A percentile compares a stretch with the other conserved stretches of the same genome.
Evolutionary conservation across 2,888 invertebrate genomes (phyloP).

Genomic region (Erebia epiphron): DNA sequence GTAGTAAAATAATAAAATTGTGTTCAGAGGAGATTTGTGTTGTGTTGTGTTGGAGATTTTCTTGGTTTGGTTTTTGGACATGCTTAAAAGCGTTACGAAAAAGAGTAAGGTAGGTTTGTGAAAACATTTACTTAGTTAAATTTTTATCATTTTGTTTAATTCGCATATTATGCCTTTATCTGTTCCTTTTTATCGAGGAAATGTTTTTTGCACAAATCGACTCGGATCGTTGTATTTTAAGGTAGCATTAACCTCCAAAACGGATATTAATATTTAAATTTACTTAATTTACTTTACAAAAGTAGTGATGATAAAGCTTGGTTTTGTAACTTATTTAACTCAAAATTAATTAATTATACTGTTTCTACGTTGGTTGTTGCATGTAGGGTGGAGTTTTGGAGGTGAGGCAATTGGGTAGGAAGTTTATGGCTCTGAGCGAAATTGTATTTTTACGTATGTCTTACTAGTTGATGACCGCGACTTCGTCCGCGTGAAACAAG

Average conservation of each 20-base stretch:
- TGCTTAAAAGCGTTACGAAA: too few species aligned
- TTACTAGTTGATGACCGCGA: too few species aligned
- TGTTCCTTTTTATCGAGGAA: not conserved
- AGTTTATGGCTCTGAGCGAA: not conserved
- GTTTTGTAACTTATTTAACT: not conserved
- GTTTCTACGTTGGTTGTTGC: not conserved
- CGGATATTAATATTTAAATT: not conserved
- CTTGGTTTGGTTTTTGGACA: too few species aligned
- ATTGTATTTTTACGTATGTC: not conserved
- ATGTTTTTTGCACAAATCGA: not conserved
- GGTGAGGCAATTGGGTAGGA: slow-evolving; percentile 1
- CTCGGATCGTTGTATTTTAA: not conserved
- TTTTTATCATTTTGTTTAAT: too few species aligned
- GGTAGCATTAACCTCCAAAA: slow-evolving; percentile 12
- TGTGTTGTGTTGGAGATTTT: too few species aligned
- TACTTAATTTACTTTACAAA: not conserved
- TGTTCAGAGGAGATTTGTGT: too few species aligned
- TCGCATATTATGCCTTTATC: too few species aligned
- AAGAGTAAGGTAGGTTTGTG: too few species aligned
- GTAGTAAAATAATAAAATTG: too few species aligned
- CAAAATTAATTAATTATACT: not conserved
- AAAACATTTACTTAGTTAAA: too few species aligned
- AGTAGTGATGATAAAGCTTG: not conserved
- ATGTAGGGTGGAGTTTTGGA: slow-evolving; percentile 1
- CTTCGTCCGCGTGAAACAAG: too few species aligned